Evolutionary conservation across 2,797 vertebrate species (phyloP), one percentile per base, ranked within the genome.

Genomic region (Sphenopsis melanotis): DNA sequence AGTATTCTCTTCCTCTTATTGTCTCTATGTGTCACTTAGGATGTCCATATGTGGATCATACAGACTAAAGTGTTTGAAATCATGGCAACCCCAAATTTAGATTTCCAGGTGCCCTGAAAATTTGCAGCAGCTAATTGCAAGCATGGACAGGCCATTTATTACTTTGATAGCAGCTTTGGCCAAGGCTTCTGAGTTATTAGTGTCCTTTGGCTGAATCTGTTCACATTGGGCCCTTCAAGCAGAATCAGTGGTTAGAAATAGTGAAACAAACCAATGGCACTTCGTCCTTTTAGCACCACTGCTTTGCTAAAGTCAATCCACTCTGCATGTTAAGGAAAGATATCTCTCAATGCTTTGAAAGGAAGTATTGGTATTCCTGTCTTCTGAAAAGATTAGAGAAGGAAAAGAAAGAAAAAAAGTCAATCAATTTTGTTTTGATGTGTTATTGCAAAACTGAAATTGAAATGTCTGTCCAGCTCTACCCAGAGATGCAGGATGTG

Each of bases 221-320:
- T 46, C 36, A 39, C 6, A 55, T 3, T 0, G 2, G 61, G 6
- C 1, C 5, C 10, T n/a, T 84, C 57, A 68, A 56, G 11, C 4
- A 3, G 30, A 86, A 57, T 37, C 19, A 42, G 27, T n/a, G 21
- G 3, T n/a, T 55, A 80, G 36, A 77, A 95, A 77, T 2, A 55
- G 15, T 9, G 39, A 24, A 57, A 49, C 8, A 29, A 57, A 49
- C 19, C n/a, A 29, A 6, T 32, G 47, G 5, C 20, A 44, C 8
- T 77, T 52, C 20, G 5, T 69, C 12, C 7, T 84, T 86, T 53
- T 24, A 15, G 5, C 30, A 24, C 30, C 4, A 1, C 10, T 53
- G 29, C 6, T 82, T 84, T 85, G 19, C 32, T 53, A 4, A 77
- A 70, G 15, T 61, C 34, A 20, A 30, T 11, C 8, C 0, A 2